A percentile compares a stretch with the other conserved stretches of the same genome.
Evolutionary conservation across 1,140 invertebrate genomes (phyloP).

Genomic region (Pteromalus puparum): DNA sequence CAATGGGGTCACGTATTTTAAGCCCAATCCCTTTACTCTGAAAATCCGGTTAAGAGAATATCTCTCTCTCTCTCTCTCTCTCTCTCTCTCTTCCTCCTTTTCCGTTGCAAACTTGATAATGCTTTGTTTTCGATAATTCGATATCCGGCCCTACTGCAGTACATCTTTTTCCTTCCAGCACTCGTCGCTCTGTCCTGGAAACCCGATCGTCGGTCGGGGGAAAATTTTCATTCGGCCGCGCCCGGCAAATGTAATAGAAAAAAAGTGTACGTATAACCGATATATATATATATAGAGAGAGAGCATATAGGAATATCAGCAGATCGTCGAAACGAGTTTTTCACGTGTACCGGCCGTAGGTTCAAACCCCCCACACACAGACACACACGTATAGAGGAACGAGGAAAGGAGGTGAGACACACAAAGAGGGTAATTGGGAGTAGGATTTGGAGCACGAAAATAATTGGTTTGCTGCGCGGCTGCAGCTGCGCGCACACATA

Average conservation of each 20-base stretch:
- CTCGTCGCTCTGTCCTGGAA: not conserved
- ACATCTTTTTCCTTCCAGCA: too few relatives aligned
- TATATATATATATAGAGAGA: too few relatives aligned
- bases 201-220: not conserved
- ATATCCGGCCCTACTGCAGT: not conserved
- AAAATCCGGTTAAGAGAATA: not conserved
- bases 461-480: slow-evolving; percentile 67
- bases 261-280: not conserved
- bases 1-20: slow-evolving; percentile 52
- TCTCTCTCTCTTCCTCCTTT: too few relatives aligned
- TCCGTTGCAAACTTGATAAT: not conserved
- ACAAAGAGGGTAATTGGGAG: slow-evolving; percentile 64
- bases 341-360: not conserved
- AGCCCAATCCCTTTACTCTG: not conserved
- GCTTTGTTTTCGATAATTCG: not conserved
- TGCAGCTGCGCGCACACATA: slow-evolving; percentile 55
- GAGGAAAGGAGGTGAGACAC: not conserved
- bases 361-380: not conserved
- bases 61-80: not conserved
- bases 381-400: not conserved
- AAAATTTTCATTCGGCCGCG: not conserved
- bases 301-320: not conserved
- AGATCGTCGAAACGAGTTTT: slow-evolving; percentile 4
- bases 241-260: not conserved
- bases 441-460: slow-evolving; percentile 70